Evolutionary conservation across 2,797 vertebrate genomes (phyloP), one percentile per base, ranked within the genome.

Genomic region (Phalloptychus januarius): DNA sequence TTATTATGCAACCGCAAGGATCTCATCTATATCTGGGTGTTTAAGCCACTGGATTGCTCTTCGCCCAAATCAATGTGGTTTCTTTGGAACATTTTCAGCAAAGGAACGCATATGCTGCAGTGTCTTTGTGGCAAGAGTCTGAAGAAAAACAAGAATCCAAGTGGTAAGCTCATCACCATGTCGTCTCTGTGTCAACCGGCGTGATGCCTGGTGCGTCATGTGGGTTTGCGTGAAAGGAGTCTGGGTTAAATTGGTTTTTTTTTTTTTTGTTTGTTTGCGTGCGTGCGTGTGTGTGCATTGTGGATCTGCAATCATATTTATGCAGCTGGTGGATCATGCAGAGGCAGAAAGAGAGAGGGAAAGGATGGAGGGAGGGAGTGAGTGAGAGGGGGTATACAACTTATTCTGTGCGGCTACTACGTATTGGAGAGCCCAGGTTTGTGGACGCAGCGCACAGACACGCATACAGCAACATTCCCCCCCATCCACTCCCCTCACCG

Each of bases 51-150:
- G 98, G 98, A 99, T 98, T 97, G 97, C 97, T 98, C 97, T 97
- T 98, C 97, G 97, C 97, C 98, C 97, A 98, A 99, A 98, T 99
- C 98, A 98, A 99, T 99, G 98, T 98, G 98, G 98, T 98, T 99
- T 99, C 97, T 99, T 98, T 99, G 98, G 98, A 98, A 98, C 97
- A 98, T 99, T 98, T 98, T 99, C 98, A 99, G 98, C 97, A 99
- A 99, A 99, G 98, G 98, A 99, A 97, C 98, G 98, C 98, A 99
- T 99, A 99, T 99, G 98, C 98, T 99, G 98, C 98, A 99, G 98
- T 99, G 98, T 99, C 98, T 99, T 99, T 99, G 98, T 99, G 98
- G 98, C 96, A 98, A 98, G 98, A 99, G 98, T 98, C 98, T 99
- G 96, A 99, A 99, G 97, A 99, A 98, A 97, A 98, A 97, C 98